Base-by-base conservation (phyloP, 1,140 invertebrate genomes). In the Pogonomyrmex californicus region DNA sequence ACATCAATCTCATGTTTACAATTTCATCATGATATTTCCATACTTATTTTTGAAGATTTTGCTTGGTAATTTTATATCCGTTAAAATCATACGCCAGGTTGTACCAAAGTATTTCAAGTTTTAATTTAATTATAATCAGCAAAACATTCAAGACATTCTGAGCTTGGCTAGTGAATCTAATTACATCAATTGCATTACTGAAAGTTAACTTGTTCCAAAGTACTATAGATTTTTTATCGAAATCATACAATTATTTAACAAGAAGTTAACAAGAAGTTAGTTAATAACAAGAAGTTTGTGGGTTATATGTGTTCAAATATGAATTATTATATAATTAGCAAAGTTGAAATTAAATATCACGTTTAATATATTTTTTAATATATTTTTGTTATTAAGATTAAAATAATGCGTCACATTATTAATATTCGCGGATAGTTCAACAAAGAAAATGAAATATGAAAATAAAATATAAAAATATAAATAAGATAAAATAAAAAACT, bases 61-160 rank as follows among this genome's bases (percentile, higher is more conserved):
- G 9, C 14, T 62, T 2, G 10, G 0, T 2, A 78, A 78, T 5
- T 49, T 49, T 47, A 41, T 51, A 51, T 12, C 49, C 14, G 17
- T 63, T 9, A 78, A 65, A 78, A 49, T 78, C 41, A 51, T 12
- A 58, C 66, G 38, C 33, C 17, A 7, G 17, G 12, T 12, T 23
- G 58, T 77, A 60, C 5, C 2, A 23, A 68, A 12, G 17, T 62
- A 70, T 12, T 71, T 71, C 51, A 56, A 41, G 12, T 30, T 87
- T 88, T 87, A 89, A 90, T 81, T 41, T 65, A 71, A 49, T 88
- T 89, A 90, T 23, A 76, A 23, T 78, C 78, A 41, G 85, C 75
- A 41, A 63, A 60, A 49, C 85, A 88, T 85, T 90, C 73, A 62
- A 87, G 85, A 87, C 88, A 73, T 90, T 88, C 10, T 78, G 54